Conservation (phyloP, 53 echinoderm and acorn worm species). For the Luidia sarsii region DNA sequence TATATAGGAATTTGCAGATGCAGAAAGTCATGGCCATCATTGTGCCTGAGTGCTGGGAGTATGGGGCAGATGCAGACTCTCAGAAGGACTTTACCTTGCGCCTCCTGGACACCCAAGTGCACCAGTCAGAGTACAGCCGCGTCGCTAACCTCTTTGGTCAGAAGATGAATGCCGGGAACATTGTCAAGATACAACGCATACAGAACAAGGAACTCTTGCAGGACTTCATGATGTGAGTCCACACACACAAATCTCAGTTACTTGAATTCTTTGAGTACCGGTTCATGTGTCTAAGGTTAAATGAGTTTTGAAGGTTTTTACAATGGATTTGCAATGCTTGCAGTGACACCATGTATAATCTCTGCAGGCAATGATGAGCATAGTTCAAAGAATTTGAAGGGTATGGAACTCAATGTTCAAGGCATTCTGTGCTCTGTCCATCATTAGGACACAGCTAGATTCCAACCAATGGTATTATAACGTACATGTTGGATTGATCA, state of each 20-base stretch:
- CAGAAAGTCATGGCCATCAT: slow-evolving; percentile 3
- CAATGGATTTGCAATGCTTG: too few species aligned
- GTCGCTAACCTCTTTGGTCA: slow-evolving; percentile 3
- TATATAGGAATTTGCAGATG: slow-evolving; percentile 17
- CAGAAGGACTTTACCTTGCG: slow-evolving; percentile 18
- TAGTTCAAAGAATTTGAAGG: too few species aligned
- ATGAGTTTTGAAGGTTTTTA: too few species aligned
- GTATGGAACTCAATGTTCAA: too few species aligned
- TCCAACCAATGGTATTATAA: too few species aligned
- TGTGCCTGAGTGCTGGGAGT: slow-evolving; percentile 9
- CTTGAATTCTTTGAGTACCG: not conserved
- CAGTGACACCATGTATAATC: too few species aligned
- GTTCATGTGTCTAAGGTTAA: not conserved
- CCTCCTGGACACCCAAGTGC: not conserved
- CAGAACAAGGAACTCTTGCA: slow-evolving; percentile 58
- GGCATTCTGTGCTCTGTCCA: too few species aligned
- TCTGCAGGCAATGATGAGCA: too few species aligned
- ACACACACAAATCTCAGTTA: too few species aligned
- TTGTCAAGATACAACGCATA: slow-evolving; percentile 48
- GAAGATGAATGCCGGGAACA: slow-evolving; percentile 16
- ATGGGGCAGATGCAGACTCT: not conserved
- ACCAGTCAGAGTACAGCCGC: not conserved
- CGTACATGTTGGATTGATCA: too few species aligned
- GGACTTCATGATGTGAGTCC: slow-evolving; percentile 42
- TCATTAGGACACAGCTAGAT: too few species aligned